A percentile compares a stretch with the other conserved stretches of the same genome.
Conservation (phyloP, 2,797 vertebrate species). For the Erpetoichthys calabaricus region DNA sequence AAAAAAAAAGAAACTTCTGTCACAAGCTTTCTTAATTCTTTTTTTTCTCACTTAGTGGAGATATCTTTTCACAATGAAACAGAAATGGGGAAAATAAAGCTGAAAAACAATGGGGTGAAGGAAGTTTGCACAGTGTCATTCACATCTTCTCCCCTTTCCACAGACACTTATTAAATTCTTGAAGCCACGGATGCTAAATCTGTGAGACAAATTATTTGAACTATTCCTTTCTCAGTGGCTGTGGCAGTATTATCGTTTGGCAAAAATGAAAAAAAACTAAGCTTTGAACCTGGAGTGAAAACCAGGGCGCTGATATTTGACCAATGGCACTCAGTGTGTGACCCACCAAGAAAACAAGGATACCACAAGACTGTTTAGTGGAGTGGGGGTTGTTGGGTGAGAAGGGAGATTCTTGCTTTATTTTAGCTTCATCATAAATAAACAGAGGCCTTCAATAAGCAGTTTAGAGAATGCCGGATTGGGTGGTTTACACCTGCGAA, state of each 20-base stretch:
- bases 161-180: conserved; percentile 28
- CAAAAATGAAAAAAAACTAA: conserved; percentile 22
- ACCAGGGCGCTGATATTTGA: conserved; percentile 4
- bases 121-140: conserved; percentile 47
- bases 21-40: conserved; percentile 55
- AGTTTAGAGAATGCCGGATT: conserved; percentile 25
- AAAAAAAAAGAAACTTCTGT: conserved; percentile 17
- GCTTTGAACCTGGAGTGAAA: conserved; percentile 25
- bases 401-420: conserved; percentile 20
- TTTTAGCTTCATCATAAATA: conserved; percentile 31
- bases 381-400: conserved; percentile 12
- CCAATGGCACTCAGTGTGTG: no score
- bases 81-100: conserved; percentile 8
- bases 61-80: conserved; percentile 38
- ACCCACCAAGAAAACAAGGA: not conserved
- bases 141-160: conserved; percentile 31
- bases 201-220: conserved; percentile 26
- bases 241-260: conserved; percentile 20
- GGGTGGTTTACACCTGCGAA: conserved; percentile 10
- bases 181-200: conserved; percentile 7
- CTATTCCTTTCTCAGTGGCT: conserved; percentile 23
- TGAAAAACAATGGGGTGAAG: no score
- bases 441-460: conserved; percentile 52
- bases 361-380: conserved; percentile 23
- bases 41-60: conserved; percentile 48